phyloP scores from a whole-genome alignment of 2,888 invertebrate genomes.

The Acleris sparsana region DNA sequence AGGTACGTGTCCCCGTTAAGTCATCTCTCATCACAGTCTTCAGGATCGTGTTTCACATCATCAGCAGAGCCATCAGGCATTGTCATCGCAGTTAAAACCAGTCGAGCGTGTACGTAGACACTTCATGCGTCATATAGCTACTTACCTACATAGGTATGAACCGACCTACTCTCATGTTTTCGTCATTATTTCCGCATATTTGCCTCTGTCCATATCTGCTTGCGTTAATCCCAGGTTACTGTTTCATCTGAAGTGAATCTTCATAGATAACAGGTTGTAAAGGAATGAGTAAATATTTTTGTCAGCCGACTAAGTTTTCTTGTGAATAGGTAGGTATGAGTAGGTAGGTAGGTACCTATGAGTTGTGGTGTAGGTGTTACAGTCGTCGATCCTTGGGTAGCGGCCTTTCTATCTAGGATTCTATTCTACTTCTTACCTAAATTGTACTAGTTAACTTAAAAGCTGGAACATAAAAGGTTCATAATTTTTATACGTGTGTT shows the following conservation, averaged over 20 bases:
- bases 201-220: constrained; percentile 6
- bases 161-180: constrained; percentile 28
- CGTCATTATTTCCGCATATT: constrained; percentile 27
- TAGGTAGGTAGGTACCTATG: no score
- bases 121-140: constrained; percentile 23
- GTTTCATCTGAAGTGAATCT: constrained; percentile 5
- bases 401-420: no score
- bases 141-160: constrained; percentile 18
- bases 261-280: background rate
- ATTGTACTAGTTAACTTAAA: no score
- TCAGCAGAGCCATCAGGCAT: constrained; percentile 9
- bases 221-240: background rate
- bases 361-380: no score
- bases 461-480: no score
- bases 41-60: constrained; percentile 13
- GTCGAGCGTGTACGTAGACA: constrained; percentile 8
- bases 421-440: no score
- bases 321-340: no score
- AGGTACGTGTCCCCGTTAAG: background rate
- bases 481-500: no score
- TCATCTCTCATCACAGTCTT: background rate
- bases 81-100: constrained; percentile 24
- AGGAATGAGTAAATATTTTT: background rate
- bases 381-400: no score
- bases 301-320: no score